Percentiles rank a stretch among this genome's conserved stretches.
Evolutionary conservation across 2,888 invertebrate species (phyloP).

Genomic region (Ceraclea dissimilis): DNA sequence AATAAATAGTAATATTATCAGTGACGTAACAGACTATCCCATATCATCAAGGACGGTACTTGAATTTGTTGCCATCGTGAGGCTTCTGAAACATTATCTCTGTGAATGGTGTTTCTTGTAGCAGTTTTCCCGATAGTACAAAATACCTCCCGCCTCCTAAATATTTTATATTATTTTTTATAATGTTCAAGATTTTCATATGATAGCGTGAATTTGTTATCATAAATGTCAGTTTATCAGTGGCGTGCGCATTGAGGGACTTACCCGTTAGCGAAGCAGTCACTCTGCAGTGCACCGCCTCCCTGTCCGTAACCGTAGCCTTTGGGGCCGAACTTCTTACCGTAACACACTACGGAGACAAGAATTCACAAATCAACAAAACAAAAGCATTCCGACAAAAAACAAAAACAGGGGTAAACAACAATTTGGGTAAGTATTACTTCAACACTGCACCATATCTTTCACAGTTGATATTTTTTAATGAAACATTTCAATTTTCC

Average conservation of each 20-base stretch:
- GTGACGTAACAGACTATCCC: too few relatives aligned
- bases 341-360: conserved; percentile 75
- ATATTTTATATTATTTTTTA: too few relatives aligned
- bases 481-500: too few relatives aligned
- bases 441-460: conserved; percentile 14
- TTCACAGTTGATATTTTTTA: neutral
- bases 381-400: conserved; percentile 18
- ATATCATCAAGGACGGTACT: too few relatives aligned
- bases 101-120: too few relatives aligned
- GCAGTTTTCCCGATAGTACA: too few relatives aligned
- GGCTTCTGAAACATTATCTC: too few relatives aligned
- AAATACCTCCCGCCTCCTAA: too few relatives aligned
- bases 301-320: conserved; percentile 97
- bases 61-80: too few relatives aligned
- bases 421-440: neutral
- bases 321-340: conserved; percentile 94
- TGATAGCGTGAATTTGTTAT: too few relatives aligned
- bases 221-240: neutral
- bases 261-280: conserved; percentile 78
- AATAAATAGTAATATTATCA: too few relatives aligned
- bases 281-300: conserved; percentile 87
- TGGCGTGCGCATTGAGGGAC: conserved; percentile 29
- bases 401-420: conserved; percentile 14
- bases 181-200: too few relatives aligned
- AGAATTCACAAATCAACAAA: conserved; percentile 20